Evolutionary conservation across 2,113 vertebrate genomes (phyloP).

Genomic region (Nesogale talazaci): DNA sequence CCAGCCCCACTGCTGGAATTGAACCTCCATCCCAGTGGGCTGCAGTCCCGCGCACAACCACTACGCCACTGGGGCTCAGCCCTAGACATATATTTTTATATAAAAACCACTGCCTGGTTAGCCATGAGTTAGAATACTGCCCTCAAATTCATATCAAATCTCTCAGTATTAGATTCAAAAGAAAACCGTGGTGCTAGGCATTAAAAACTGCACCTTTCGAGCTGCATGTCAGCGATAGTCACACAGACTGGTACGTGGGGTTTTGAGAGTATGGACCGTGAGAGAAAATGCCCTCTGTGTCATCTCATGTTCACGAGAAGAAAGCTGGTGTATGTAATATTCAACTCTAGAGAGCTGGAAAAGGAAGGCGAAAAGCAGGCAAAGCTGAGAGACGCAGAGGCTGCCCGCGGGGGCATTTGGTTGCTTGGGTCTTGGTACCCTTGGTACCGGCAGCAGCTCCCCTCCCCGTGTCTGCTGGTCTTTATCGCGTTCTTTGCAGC

Average conservation of each 20-base stretch:
- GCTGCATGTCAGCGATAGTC: constrained; percentile 79
- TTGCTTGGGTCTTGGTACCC: constrained; percentile 82
- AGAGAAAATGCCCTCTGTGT: constrained; percentile 77
- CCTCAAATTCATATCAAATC: constrained; percentile 67
- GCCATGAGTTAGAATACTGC: constrained; percentile 80
- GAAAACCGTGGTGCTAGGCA: constrained; percentile 53
- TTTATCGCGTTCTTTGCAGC: constrained; percentile 97
- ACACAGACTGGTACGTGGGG: constrained; percentile 65
- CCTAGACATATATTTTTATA: constrained; percentile 24
- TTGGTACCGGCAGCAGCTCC: constrained; percentile 83
- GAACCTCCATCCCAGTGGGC: too few species aligned
- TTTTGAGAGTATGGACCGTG: constrained; percentile 75
- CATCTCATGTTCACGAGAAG: constrained; percentile 72
- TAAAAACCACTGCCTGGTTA: constrained; percentile 74
- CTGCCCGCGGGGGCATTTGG: constrained; percentile 81
- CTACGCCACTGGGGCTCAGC: too few species aligned
- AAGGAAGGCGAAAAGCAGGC: constrained; percentile 83
- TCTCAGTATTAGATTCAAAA: constrained; percentile 72
- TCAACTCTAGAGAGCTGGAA: constrained; percentile 80
- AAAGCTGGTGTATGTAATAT: constrained; percentile 72
- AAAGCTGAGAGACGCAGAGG: constrained; percentile 82
- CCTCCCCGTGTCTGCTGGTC: constrained; percentile 67
- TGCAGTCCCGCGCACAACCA: too few species aligned
- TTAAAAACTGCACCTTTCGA: constrained; percentile 71
- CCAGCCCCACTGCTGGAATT: too few species aligned